Evolutionary conservation across 2,888 invertebrate species (phyloP), one percentile per base, ranked within the genome.

Genomic region (Parapristionchus giblindavisi): DNA sequence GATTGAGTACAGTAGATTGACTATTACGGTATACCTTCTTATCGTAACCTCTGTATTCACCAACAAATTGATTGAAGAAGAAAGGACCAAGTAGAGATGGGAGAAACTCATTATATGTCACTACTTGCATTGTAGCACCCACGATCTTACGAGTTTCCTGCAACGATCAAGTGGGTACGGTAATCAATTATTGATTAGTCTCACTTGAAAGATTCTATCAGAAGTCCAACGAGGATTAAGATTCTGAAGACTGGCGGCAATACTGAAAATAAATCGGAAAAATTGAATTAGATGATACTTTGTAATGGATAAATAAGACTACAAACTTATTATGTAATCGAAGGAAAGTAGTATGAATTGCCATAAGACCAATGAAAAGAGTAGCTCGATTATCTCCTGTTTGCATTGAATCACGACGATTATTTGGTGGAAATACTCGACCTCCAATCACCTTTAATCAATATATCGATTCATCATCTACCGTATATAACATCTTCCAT

Each of bases 251-350:
- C 79, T 77, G 32, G 79, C 80, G 17, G 85, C 87, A n/a, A 87
- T 75, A 14, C 86, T 87, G 77, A 63, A 70, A 43, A 11, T n/a
- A n/a, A 43, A 43, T 43, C 43, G 8, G 17, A 60, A 71, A 79
- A 75, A 63, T 38, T 14, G 27, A 5, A 21, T 27, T 11, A 0
- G 17, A 24, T 36, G 52, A 29, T 24, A 40, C 1, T 34, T 27
- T 11, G 17, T 11, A 72, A n/a, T 32, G 3, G 24, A 5, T 21
- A 34, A 63, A 58, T 27, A 17, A 14, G 40, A 32, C n/a, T n/a
- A n/a, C 60, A n/a, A 96, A 91, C 77, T 94, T 91, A 88, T 99
- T 99, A 89, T 99, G 98, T 87, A 98, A 95, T 21, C 98, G 91
- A 91, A 98, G 92, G 90, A 91, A 92, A 24, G 91, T 74, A 0